A percentile compares a stretch with the other conserved stretches of the same genome.
These are phyloP conservation scores for Microplitis deprimator DNA, from an alignment of 2,888 invertebrate genomes.

Conservation along the genomic window DNA sequence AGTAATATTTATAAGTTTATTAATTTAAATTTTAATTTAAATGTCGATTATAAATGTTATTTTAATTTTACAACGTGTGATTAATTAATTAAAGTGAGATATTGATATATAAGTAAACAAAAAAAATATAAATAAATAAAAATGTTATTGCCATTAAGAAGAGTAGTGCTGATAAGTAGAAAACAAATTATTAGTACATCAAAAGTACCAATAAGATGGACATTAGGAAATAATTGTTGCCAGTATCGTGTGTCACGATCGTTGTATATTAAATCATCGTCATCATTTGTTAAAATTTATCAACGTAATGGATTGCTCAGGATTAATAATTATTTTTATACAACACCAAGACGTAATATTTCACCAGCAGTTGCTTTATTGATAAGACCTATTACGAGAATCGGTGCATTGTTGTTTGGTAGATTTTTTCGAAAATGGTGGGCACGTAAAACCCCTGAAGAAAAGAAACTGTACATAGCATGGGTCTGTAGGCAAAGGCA, in stretches of 20 bases:
- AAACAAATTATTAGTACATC: neutral
- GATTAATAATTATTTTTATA: conserved; percentile 55
- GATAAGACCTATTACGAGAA: conserved; percentile 60
- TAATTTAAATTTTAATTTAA: neutral
- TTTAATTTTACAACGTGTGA: neutral
- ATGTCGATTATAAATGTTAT: neutral
- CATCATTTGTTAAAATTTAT: conserved; percentile 16
- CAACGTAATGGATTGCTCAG: conserved; percentile 15
- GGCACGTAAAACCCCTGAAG: conserved; percentile 64
- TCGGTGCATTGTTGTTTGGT: conserved; percentile 65
- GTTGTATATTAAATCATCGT: conserved; percentile 5
- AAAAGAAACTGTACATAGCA: conserved; percentile 58
- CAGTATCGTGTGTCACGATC: neutral
- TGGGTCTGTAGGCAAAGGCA: conserved; percentile 51
- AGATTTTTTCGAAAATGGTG: conserved; percentile 71
- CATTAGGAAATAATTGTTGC: neutral
- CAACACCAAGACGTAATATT: conserved; percentile 56
- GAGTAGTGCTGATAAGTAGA: neutral
- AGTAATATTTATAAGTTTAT: too few species aligned
- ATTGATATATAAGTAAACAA: neutral
- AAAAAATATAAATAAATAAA: neutral
- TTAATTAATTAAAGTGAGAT: neutral
- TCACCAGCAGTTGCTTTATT: conserved; percentile 62
- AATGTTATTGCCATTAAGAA: neutral
- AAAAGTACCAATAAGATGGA: conserved; percentile 7